Conservation (phyloP, 2,113 vertebrate species). For the Nannobrachium achirus region DNA sequence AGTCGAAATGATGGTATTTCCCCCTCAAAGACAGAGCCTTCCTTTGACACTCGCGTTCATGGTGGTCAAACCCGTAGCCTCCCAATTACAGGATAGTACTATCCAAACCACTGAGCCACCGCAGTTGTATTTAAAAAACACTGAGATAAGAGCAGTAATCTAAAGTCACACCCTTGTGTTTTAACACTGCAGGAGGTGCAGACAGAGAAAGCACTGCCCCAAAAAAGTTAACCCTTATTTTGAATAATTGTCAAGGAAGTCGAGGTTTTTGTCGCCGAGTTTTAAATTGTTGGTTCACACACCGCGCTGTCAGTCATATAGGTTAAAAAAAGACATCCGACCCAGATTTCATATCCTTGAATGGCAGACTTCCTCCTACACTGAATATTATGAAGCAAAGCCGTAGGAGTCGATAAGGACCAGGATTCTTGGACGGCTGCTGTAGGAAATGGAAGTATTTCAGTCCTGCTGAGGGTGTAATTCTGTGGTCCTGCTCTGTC, state of each 20-base stretch:
- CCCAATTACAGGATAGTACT: too few relatives aligned
- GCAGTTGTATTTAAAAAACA: too few relatives aligned
- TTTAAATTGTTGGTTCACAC: slow-evolving; percentile 42
- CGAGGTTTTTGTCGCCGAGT: slow-evolving; percentile 39
- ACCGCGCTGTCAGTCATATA: slow-evolving; percentile 19
- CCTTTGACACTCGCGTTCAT: too few relatives aligned
- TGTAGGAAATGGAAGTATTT: slow-evolving; percentile 21
- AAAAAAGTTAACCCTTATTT: slow-evolving; percentile 45
- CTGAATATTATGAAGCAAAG: slow-evolving; percentile 21
- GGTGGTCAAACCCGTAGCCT: too few relatives aligned
- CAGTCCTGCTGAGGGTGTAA: slow-evolving; percentile 30
- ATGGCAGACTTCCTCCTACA: not conserved
- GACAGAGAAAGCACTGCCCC: not conserved
- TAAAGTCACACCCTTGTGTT: slow-evolving; percentile 21
- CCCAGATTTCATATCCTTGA: not conserved
- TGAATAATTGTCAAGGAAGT: slow-evolving; percentile 55
- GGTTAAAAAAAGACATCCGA: slow-evolving; percentile 30
- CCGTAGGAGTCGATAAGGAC: slow-evolving; percentile 21
- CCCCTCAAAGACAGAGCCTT: too few relatives aligned
- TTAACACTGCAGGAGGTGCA: slow-evolving; percentile 19
- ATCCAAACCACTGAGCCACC: too few relatives aligned
- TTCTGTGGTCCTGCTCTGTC: slow-evolving; percentile 21
- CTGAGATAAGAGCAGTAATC: too few relatives aligned
- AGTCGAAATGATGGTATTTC: too few relatives aligned
- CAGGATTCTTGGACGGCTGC: slow-evolving; percentile 28